These are phyloP conservation scores for Ovis aries DNA, from an alignment of 2,113 vertebrate species.

Conservation along the genomic window ARS-UI_Ramb_v3.0 NC_056079.1:12870501-12871000, in stretches of 20 bases:
- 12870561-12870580: neutral
- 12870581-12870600: neutral
- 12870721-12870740: neutral
- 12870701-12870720: neutral
- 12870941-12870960: neutral
- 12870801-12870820: neutral
- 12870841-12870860: neutral
- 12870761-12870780: neutral
- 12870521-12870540: neutral
- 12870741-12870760: neutral
- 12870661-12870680: neutral
- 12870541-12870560: neutral
- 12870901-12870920: neutral
- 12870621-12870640: neutral
- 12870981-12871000: neutral
- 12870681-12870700: neutral
- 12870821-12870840: neutral
- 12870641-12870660: neutral
- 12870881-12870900: neutral
- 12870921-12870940: neutral
- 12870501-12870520: neutral
- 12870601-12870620: neutral
- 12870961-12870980: neutral
- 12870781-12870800: neutral
- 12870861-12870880: neutral